phyloP scores from a whole-genome alignment of 1,140 invertebrate genomes.

The Neodiprion virginianus region DNA sequence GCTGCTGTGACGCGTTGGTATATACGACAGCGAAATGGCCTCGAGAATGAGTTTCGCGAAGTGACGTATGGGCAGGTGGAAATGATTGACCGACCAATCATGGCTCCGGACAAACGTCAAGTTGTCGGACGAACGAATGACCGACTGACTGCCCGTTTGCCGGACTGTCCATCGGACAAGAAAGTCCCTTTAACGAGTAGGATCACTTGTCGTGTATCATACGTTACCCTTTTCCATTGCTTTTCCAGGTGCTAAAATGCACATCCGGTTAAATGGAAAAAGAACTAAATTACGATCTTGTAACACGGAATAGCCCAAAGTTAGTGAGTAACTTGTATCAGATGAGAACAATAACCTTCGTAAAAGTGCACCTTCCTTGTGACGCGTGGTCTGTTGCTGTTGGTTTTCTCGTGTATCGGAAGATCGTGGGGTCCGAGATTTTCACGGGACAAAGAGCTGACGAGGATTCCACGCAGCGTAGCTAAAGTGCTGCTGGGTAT shows the following conservation, averaged over 20 bases:
- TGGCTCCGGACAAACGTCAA: no score
- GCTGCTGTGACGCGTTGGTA: neutral
- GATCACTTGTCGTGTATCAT: no score
- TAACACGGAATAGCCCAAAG: no score
- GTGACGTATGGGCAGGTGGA: neutral
- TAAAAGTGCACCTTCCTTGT: conserved; percentile 46
- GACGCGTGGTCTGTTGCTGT: conserved; percentile 37
- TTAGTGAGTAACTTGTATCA: neutral
- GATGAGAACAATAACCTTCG: conserved; percentile 36
- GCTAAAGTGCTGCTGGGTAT: conserved; percentile 64
- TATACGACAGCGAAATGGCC: neutral
- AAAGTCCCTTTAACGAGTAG: no score
- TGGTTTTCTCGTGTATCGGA: conserved; percentile 42
- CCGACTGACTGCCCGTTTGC: no score
- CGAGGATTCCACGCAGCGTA: conserved; percentile 66
- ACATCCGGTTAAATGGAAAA: no score
- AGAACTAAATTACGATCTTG: no score
- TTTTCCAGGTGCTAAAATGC: no score
- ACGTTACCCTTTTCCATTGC: no score
- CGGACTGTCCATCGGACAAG: no score
- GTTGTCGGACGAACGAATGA: no score
- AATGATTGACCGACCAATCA: neutral
- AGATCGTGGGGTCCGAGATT: conserved; percentile 64
- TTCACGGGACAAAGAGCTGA: conserved; percentile 66
- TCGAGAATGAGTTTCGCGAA: neutral